Conservation (phyloP, 2,797 vertebrate species). For the Streptopelia turtur region DNA sequence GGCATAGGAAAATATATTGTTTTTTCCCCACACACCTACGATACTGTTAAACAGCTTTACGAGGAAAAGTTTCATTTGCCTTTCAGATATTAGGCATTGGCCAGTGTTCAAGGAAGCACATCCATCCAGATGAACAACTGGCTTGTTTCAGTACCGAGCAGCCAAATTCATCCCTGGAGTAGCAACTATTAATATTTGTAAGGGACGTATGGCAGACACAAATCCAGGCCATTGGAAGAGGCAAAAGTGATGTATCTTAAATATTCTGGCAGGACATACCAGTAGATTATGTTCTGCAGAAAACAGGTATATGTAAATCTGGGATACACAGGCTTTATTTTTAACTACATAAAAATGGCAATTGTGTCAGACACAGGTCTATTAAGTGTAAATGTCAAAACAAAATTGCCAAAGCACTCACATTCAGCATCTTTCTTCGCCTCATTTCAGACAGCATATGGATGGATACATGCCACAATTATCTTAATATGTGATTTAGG, state of each 20-base stretch:
- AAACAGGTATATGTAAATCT: not conserved
- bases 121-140: not conserved
- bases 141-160: not conserved
- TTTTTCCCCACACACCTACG: not conserved
- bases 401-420: not conserved
- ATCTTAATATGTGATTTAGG: not conserved
- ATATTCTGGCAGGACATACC: not conserved
- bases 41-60: not conserved
- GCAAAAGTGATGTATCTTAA: not conserved
- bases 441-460: not conserved
- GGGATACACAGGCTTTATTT: not conserved
- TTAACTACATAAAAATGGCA: not conserved
- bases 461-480: not conserved
- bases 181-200: not conserved
- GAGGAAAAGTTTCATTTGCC: not conserved
- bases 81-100: conserved; percentile 7
- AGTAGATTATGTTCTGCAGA: not conserved
- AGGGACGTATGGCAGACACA: not conserved
- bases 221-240: not conserved
- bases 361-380: not conserved
- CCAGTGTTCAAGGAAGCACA: not conserved
- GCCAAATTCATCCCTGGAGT: conserved; percentile 3
- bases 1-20: not conserved
- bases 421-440: not conserved
- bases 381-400: not conserved